Conservation (phyloP, 2,888 invertebrate genomes). For the Sarcophaga rosellei region DNA sequence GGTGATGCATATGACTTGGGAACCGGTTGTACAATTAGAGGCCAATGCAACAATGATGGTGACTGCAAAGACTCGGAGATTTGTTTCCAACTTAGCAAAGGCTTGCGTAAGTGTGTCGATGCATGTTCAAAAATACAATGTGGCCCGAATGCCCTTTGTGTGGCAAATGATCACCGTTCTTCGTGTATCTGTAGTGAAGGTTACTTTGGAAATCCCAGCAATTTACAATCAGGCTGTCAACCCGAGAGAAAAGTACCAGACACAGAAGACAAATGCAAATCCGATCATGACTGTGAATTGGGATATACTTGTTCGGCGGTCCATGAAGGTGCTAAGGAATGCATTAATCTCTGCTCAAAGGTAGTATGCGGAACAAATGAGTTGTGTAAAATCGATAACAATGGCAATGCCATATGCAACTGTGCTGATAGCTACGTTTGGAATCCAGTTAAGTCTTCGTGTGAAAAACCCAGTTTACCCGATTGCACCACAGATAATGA, state of each 20-base stretch:
- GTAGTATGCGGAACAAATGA: slow-evolving; percentile 93
- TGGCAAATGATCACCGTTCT: slow-evolving; percentile 91
- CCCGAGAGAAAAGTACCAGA: slow-evolving; percentile 84
- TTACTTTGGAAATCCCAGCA: slow-evolving; percentile 91
- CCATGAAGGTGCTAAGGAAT: slow-evolving; percentile 85
- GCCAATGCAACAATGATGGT: slow-evolving; percentile 90
- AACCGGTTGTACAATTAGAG: slow-evolving; percentile 87
- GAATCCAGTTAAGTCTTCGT: slow-evolving; percentile 90
- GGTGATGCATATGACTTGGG: slow-evolving; percentile 88
- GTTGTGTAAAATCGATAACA: slow-evolving; percentile 86
- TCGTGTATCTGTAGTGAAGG: slow-evolving; percentile 93
- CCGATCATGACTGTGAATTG: slow-evolving; percentile 87
- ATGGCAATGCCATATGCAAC: slow-evolving; percentile 88
- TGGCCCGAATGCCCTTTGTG: slow-evolving; percentile 94
- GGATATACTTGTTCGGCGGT: slow-evolving; percentile 87
- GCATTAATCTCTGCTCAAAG: slow-evolving; percentile 89
- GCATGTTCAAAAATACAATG: slow-evolving; percentile 94
- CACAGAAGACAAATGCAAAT: slow-evolving; percentile 85
- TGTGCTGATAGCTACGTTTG: slow-evolving; percentile 90
- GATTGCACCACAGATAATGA: slow-evolving; percentile 88
- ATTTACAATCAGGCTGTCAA: slow-evolving; percentile 90
- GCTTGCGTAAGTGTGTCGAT: slow-evolving; percentile 91
- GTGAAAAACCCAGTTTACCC: slow-evolving; percentile 93
- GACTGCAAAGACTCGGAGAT: slow-evolving; percentile 93
- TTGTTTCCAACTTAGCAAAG: slow-evolving; percentile 92